A percentile compares a stretch with the other conserved stretches of the same genome.
phyloP scores from a whole-genome alignment of 2,888 invertebrate species.

The Caenorhabditis drosophilae region DNA sequence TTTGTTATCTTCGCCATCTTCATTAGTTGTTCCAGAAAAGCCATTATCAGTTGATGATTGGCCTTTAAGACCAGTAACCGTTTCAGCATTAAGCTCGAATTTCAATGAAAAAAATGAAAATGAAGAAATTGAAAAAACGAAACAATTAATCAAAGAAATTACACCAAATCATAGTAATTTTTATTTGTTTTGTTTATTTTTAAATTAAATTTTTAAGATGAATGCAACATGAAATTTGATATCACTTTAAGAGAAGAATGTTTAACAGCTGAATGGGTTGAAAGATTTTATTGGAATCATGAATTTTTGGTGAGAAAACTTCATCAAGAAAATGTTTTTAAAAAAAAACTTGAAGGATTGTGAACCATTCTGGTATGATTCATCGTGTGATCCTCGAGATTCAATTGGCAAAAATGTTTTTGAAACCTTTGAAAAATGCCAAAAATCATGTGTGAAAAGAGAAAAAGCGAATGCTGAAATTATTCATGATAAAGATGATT shows the following conservation, averaged over 20 bases:
- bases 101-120: slow-evolving; percentile 18
- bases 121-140: slow-evolving; percentile 25
- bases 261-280: slow-evolving; percentile 43
- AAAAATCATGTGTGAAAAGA: slow-evolving; percentile 16
- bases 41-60: slow-evolving; percentile 36
- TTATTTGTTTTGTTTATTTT: background rate
- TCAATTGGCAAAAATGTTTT: slow-evolving; percentile 48
- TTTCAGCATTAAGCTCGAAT: slow-evolving; percentile 21
- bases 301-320: too few species aligned
- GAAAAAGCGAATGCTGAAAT: too few species aligned
- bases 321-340: too few species aligned
- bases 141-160: slow-evolving; percentile 28
- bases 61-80: slow-evolving; percentile 31
- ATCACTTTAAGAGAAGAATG: slow-evolving; percentile 46
- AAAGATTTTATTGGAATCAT: slow-evolving; percentile 46
- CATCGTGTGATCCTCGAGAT: slow-evolving; percentile 49
- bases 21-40: slow-evolving; percentile 23
- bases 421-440: slow-evolving; percentile 34
- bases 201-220: slow-evolving; percentile 16
- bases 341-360: too few species aligned
- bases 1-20: slow-evolving; percentile 31
- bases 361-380: slow-evolving; percentile 66
- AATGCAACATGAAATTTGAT: slow-evolving; percentile 36
- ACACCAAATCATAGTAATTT: slow-evolving; percentile 37
- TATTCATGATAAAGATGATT: slow-evolving; percentile 13